Conservation (phyloP, 2,888 invertebrate species). For the Neoscelio sp. region DNA sequence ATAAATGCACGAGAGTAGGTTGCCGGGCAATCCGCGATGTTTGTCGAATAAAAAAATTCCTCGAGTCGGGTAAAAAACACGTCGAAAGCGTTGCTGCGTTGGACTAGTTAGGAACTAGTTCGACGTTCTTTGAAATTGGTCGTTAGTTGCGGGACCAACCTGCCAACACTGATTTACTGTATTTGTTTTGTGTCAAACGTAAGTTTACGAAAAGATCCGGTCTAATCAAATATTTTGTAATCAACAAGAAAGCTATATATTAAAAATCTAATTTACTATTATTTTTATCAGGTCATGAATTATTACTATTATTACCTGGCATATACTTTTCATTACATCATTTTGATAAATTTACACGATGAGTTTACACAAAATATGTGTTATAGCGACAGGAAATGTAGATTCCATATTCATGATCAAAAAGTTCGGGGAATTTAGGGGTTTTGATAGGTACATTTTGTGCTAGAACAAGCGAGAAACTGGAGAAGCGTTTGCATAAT, state of each 20-base stretch:
- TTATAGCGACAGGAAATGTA: too few species aligned
- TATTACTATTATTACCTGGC: too few species aligned
- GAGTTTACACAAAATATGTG: too few species aligned
- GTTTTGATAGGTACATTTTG: slow-evolving; percentile 47
- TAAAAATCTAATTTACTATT: too few species aligned
- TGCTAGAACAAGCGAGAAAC: slow-evolving; percentile 35
- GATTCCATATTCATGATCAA: slow-evolving; percentile 40
- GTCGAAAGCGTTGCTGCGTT: slow-evolving; percentile 14
- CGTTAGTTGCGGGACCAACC: slow-evolving; percentile 68
- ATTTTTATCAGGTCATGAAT: too few species aligned
- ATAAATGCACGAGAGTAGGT: slow-evolving; percentile 58
- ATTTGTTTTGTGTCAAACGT: too few species aligned
- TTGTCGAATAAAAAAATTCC: slow-evolving; percentile 54
- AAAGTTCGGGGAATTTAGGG: slow-evolving; percentile 36
- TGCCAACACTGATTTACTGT: slow-evolving; percentile 63
- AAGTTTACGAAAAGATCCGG: too few species aligned
- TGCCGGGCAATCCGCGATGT: slow-evolving; percentile 46
- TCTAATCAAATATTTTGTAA: too few species aligned
- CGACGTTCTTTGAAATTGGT: slow-evolving; percentile 68
- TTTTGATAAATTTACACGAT: too few species aligned
- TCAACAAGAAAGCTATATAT: too few species aligned
- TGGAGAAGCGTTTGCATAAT: slow-evolving; percentile 52
- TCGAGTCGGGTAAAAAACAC: slow-evolving; percentile 25
- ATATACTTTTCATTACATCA: too few species aligned
- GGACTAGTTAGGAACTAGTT: slow-evolving; percentile 74